Conservation (phyloP, 2,113 vertebrate genomes). For the Melanostigma gelatinosum region DNA sequence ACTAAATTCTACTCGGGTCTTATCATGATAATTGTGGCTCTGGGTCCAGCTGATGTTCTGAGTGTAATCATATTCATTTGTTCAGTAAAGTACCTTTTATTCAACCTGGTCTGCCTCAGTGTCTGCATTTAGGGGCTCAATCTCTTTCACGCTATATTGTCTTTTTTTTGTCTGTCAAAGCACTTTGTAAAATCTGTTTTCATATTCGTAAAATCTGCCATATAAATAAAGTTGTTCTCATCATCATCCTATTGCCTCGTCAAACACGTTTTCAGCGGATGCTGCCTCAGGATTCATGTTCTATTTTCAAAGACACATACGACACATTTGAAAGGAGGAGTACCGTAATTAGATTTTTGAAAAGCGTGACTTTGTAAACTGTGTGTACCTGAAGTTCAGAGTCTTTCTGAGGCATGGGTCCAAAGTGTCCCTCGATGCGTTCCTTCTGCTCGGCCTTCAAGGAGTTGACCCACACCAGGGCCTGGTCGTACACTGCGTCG, state of each 20-base stretch:
- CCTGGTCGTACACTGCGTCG: conserved; percentile 90
- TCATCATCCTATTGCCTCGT: not conserved
- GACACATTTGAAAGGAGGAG: not conserved
- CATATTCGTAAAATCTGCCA: too few relatives aligned
- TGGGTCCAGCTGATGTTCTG: not conserved
- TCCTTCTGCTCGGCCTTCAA: conserved; percentile 90
- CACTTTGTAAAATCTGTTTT: too few relatives aligned
- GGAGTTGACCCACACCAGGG: conserved; percentile 90
- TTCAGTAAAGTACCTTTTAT: not conserved
- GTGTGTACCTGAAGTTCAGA: conserved; percentile 86
- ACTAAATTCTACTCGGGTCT: not conserved
- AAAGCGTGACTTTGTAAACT: not conserved
- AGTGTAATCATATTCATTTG: not conserved
- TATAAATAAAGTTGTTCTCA: not conserved
- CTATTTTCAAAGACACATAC: not conserved
- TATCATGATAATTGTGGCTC: not conserved
- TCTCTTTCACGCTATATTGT: not conserved
- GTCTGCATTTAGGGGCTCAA: too few relatives aligned
- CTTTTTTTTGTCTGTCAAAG: not conserved
- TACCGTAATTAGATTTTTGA: too few relatives aligned
- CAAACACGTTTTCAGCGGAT: not conserved
- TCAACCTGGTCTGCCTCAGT: too few relatives aligned
- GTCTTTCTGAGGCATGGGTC: conserved; percentile 90
- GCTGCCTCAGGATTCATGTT: not conserved
- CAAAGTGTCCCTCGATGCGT: conserved; percentile 93